Evolutionary conservation across 2,797 vertebrate genomes (phyloP).

Genomic region (Macrochelys suwanniensis): DNA sequence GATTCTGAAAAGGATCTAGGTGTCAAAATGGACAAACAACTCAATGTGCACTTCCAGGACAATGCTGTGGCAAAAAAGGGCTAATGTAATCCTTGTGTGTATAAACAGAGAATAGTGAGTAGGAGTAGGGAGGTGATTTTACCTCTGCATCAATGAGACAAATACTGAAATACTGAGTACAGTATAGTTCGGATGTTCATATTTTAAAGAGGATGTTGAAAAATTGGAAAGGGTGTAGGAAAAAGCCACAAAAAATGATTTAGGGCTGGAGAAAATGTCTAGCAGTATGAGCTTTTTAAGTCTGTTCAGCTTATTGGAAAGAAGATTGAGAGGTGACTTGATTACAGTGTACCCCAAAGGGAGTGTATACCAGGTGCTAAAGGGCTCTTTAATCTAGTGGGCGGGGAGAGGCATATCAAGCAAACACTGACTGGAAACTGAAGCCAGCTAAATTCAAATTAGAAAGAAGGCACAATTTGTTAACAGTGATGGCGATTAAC

Average conservation of each 20-base stretch:
- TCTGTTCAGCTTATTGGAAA: neutral
- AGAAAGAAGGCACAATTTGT: neutral
- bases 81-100: neutral
- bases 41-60: too few species aligned
- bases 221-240: neutral
- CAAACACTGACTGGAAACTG: neutral
- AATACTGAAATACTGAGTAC: neutral
- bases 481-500: neutral
- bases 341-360: neutral
- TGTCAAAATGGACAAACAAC: too few species aligned
- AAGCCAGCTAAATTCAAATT: neutral
- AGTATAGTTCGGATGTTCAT: neutral
- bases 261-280: neutral
- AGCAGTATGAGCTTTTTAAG: neutral
- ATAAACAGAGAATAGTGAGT: too few species aligned
- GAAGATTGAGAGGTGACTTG: neutral
- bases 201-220: neutral
- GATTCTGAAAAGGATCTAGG: too few species aligned
- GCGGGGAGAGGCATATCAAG: neutral
- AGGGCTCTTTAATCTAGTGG: neutral
- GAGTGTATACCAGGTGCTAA: neutral
- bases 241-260: neutral
- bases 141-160: neutral
- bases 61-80: neutral
- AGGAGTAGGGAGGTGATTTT: too few species aligned